Evolutionary conservation across 2,888 invertebrate species (phyloP).

Genomic region (Amblyjoppa proteus): DNA sequence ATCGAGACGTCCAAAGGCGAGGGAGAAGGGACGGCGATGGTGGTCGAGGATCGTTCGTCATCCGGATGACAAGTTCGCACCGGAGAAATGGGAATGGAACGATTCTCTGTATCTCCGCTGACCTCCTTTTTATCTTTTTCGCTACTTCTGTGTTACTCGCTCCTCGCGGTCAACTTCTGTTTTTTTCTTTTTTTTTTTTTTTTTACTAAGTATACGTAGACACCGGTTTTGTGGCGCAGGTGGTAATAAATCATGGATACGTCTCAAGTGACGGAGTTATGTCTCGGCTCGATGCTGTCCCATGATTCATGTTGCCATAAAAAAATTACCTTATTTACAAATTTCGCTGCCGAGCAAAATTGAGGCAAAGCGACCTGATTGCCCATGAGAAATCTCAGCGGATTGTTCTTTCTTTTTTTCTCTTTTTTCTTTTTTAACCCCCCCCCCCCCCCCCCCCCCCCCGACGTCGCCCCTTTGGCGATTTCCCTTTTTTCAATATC

Average conservation of each 20-base stretch:
- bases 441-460: not conserved
- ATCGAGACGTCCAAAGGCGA: slow-evolving; percentile 13
- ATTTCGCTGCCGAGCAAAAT: not conserved
- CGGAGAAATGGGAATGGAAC: not conserved
- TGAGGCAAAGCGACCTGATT: not conserved
- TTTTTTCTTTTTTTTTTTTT: not conserved
- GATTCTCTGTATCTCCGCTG: slow-evolving; percentile 1
- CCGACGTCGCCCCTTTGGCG: not conserved
- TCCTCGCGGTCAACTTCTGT: not conserved
- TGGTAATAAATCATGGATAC: not conserved
- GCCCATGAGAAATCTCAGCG: not conserved
- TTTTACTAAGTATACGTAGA: not conserved
- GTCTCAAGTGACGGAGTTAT: not conserved
- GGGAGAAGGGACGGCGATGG: not conserved
- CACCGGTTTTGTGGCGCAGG: not conserved
- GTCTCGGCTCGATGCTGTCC: not conserved
- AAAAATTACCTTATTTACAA: not conserved
- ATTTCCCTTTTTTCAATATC: slow-evolving; percentile 33
- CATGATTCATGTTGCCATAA: not conserved
- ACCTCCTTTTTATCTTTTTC: slow-evolving; percentile 1
- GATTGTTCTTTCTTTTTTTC: not conserved
- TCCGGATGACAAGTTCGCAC: slow-evolving; percentile 27
- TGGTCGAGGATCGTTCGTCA: slow-evolving; percentile 30
- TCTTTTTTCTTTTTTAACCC: not conserved
- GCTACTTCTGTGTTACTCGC: not conserved